These are phyloP conservation scores for Coracopsis vasa DNA, from an alignment of 2,113 vertebrate genomes.

Conservation along the genomic window DNA sequence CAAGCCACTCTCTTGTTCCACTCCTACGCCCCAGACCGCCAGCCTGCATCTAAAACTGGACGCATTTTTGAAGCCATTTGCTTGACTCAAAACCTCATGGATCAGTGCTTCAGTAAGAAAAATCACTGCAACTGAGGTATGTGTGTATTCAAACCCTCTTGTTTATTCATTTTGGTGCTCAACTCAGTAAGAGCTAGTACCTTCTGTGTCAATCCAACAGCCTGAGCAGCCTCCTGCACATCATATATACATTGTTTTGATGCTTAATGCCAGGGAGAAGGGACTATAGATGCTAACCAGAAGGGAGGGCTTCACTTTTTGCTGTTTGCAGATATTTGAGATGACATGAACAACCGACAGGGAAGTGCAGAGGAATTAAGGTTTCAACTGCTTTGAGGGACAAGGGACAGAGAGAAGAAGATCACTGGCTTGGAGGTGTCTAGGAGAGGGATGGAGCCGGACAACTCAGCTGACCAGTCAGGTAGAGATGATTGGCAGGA, in stretches of 20 bases:
- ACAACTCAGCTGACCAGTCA: neutral
- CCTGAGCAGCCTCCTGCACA: neutral
- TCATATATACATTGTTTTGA: neutral
- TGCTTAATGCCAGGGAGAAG: neutral
- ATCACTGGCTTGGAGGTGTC: accelerated
- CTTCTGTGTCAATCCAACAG: neutral
- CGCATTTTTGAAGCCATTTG: neutral
- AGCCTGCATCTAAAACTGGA: neutral
- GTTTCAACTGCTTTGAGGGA: neutral
- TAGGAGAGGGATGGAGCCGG: neutral
- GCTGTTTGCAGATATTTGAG: neutral
- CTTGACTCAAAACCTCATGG: neutral
- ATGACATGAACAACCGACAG: neutral
- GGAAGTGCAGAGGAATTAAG: neutral
- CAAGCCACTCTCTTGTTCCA: neutral
- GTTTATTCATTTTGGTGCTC: neutral
- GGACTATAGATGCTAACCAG: neutral
- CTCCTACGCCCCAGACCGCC: neutral
- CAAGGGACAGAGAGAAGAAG: neutral
- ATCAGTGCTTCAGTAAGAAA: neutral
- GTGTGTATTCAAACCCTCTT: neutral
- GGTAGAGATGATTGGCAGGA: neutral
- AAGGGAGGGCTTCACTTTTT: neutral
- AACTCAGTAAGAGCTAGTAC: neutral
- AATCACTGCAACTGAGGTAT: neutral